Evolutionary conservation across 2,888 invertebrate genomes (phyloP).

Genomic region (Agriopis marginaria): DNA sequence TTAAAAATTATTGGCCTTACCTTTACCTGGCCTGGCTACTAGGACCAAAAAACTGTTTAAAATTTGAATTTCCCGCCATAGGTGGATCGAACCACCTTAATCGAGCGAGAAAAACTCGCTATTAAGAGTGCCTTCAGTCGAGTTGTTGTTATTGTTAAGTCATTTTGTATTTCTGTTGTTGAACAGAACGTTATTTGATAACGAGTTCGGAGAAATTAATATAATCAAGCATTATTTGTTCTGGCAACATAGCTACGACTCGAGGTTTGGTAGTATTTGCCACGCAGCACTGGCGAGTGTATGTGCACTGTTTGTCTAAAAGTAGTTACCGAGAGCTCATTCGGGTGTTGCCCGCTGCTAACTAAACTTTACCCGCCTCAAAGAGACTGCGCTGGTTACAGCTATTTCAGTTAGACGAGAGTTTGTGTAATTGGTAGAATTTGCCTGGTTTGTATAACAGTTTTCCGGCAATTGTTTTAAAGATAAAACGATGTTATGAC

Average conservation of each 20-base stretch:
- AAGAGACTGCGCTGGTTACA: constrained; percentile 17
- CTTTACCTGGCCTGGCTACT: too few species aligned
- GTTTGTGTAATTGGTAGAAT: constrained; percentile 11
- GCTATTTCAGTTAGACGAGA: constrained; percentile 10
- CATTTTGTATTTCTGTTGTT: too few species aligned
- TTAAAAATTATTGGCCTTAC: too few species aligned
- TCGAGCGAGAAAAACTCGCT: neutral
- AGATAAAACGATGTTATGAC: neutral
- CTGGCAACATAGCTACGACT: neutral
- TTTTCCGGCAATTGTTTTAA: neutral
- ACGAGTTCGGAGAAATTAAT: too few species aligned
- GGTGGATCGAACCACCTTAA: too few species aligned
- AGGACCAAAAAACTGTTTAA: too few species aligned
- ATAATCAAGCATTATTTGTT: constrained; percentile 2
- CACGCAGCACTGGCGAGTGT: constrained; percentile 15
- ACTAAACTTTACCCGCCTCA: constrained; percentile 21
- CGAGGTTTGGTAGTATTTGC: constrained; percentile 18
- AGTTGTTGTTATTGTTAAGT: too few species aligned
- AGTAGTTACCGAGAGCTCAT: constrained; percentile 27
- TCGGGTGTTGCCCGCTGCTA: constrained; percentile 16
- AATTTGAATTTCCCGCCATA: too few species aligned
- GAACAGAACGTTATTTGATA: too few species aligned
- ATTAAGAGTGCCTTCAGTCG: too few species aligned
- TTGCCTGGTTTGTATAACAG: neutral
- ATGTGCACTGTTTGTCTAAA: constrained; percentile 29